Evolutionary conservation across 2,888 invertebrate genomes (phyloP), one percentile per base, ranked within the genome.

Genomic region (Smittia aterrima): DNA sequence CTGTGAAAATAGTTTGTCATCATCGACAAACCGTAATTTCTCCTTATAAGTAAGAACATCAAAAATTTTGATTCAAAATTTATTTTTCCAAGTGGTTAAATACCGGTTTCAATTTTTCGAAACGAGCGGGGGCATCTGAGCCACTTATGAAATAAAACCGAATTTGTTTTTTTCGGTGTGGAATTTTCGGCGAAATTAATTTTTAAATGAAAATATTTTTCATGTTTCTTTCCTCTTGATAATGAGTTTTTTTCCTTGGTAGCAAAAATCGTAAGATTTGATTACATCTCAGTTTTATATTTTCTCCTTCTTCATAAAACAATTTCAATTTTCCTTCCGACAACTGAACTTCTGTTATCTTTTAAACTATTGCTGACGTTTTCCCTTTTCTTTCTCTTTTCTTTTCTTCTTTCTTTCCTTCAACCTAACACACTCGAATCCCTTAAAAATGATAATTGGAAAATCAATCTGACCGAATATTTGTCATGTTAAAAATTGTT

Each of bases 321-420:
- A 32, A 32, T 9, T 32, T 32, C 9, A 32, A 32, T 32, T 9
- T n/a, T 32, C 32, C 32, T 32, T 9, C 32, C 32, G 32, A 9
- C 32, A 32, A 32, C 32, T 32, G 32, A 32, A 32, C 9, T 32
- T 32, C 32, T 58, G 2, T 58, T 58, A 58, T 58, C 20, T 22
- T 58, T 58, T 47, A 3, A 58, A 58, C 58, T 20, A 18, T 66
- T 66, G 66, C 25, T 66, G 70, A 70, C 4, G 38, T 58, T 71
- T 38, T 22, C 38, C 13, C 47, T 40, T 72, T 54, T 72, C 40
- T 72, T 27, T 72, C 25, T 71, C 22, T 72, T 38, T 32, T 40
- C 20, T 54, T 70, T 27, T 40, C 16, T 71, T 58, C 58, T 71
- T 58, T 70, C 70, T 71, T 18, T 71, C 54, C 53, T 27, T 18